Evolutionary conservation across 2,113 vertebrate genomes (phyloP), one percentile per base, ranked within the genome.

Genomic region (Istiophorus platypterus): DNA sequence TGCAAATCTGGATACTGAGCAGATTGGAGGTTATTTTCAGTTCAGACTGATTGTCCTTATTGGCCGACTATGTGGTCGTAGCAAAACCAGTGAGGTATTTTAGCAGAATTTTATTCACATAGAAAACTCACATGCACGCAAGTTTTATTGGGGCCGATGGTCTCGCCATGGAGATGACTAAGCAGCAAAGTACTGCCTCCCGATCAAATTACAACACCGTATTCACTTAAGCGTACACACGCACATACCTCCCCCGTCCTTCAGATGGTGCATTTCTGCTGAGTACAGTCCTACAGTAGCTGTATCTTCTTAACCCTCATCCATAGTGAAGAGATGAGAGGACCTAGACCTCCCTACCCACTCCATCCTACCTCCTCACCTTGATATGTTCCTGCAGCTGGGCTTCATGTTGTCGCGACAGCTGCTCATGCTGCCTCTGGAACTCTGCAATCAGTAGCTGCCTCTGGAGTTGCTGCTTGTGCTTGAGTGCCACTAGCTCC

Each of bases 381-480:
- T 99, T 97, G 82, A 99, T 95, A 80, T 99, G 98, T 71, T 99
- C 97, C 0, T 99, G 98, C 56, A 99, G 96, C 92, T 99, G 98
- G 5, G 93, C 97, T 92, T 99, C 97, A 0, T 99, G 98, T 88
- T 99, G 98, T 71, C 98, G 93, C 0, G 98, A 99, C 66, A 99
- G 96, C 94, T 99, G 98, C 74, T 99, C 98, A 0, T 99, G 98
- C 73, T 99, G 97, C 88, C 98, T 92, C 94, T 99, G 98, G 92
- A 99, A 99, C 95, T 99, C 98, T 0, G 97, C 97, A 0, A 99
- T 99, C 80, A 99, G 98, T 39, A 99, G 93, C 94, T 99, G 98
- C 45, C 98, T 92, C 95, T 99, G 98, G 76, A 99, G 97, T 93
- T 99, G 97, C 95, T 99, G 98, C 86, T 98, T 98, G 94, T 99